Conservation (phyloP, 2,113 vertebrate genomes). For the Callipepla californica region DNA sequence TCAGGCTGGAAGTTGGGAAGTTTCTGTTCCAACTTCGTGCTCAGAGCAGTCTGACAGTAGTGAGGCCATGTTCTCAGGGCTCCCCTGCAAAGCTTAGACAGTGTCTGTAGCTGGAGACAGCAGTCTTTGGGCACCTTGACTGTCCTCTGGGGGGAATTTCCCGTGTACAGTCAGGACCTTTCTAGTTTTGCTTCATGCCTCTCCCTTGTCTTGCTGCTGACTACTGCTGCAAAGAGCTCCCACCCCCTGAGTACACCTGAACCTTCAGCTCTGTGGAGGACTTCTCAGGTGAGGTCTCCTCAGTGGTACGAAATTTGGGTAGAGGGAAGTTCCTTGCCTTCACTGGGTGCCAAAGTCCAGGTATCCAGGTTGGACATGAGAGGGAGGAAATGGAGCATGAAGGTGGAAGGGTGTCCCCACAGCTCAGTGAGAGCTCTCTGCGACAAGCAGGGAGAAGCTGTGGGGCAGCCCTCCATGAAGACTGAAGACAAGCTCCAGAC, state of each 20-base stretch:
- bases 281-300: not conserved
- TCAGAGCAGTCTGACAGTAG: not conserved
- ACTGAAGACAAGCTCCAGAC: not conserved
- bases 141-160: not conserved
- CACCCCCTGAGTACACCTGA: not conserved
- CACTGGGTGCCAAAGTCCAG: not conserved
- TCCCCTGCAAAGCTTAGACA: not conserved
- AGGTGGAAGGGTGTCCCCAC: not conserved
- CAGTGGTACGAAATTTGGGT: not conserved
- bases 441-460: not conserved
- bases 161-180: not conserved
- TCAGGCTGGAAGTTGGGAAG: not conserved
- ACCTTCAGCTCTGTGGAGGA: not conserved
- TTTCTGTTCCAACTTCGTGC: not conserved
- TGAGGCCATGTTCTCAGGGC: not conserved
- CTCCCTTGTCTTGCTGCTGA: not conserved
- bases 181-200: not conserved
- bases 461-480: rapidly evolving
- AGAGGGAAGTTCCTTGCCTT: not conserved
- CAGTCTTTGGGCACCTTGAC: not conserved
- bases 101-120: not conserved
- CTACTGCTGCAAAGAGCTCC: not conserved
- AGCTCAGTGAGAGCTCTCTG: not conserved
- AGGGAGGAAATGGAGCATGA: not conserved
- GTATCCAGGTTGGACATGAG: not conserved